Percentiles rank a stretch among this genome's conserved stretches.
Conservation (phyloP, 2,113 vertebrate species). For the Butorides virescens region DNA sequence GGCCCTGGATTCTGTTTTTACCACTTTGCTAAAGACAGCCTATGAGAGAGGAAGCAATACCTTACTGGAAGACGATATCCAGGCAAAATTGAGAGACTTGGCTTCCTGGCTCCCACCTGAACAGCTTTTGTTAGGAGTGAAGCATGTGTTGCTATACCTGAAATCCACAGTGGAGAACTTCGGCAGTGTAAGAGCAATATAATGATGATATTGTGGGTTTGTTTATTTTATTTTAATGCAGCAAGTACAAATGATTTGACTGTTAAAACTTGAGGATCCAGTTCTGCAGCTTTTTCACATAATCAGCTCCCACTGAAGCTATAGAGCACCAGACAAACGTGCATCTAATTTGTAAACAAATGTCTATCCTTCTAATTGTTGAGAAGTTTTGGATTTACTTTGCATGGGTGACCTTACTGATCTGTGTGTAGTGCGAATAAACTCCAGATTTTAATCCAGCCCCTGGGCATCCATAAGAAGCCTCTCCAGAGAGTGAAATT, state of each 20-base stretch:
- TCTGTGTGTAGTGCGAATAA: neutral
- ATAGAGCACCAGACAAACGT: neutral
- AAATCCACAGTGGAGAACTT: conserved; percentile 83
- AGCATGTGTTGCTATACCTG: conserved; percentile 87
- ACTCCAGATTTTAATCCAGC: neutral
- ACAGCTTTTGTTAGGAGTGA: conserved; percentile 71
- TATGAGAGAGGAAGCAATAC: conserved; percentile 66
- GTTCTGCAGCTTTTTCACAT: neutral
- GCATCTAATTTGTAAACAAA: neutral
- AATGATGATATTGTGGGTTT: neutral
- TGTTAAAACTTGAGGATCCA: neutral
- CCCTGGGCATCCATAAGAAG: neutral
- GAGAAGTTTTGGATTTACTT: neutral
- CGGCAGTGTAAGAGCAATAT: conserved; percentile 70
- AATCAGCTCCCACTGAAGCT: neutral
- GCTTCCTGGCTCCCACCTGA: conserved; percentile 49
- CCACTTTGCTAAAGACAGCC: conserved; percentile 69
- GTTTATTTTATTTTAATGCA: neutral
- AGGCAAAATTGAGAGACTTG: conserved; percentile 60
- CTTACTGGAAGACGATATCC: conserved; percentile 27
- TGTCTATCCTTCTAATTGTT: neutral
- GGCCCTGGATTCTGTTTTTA: conserved; percentile 55
- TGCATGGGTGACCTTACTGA: neutral
- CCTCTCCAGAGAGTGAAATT: neutral
- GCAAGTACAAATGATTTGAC: neutral